phyloP scores from a whole-genome alignment of 2,113 vertebrate genomes.

The Ameiurus melas region DNA sequence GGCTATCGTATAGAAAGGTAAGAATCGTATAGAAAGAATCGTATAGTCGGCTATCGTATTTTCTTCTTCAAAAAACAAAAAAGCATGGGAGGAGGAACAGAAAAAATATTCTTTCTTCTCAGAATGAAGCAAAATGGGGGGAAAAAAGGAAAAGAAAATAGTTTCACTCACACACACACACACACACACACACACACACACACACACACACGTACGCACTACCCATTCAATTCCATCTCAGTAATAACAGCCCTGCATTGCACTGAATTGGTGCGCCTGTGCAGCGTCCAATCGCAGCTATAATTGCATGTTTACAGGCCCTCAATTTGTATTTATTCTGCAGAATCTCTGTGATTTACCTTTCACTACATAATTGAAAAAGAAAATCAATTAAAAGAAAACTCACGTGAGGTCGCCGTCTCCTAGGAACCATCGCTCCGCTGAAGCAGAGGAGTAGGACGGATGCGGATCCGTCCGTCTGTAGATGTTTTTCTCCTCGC shows the following conservation, averaged over 20 bases:
- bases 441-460: constrained; percentile 32
- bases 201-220: constrained; percentile 59
- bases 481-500: neutral
- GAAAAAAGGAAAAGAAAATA: neutral
- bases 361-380: constrained; percentile 69
- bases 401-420: constrained; percentile 51
- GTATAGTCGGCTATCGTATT: neutral
- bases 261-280: constrained; percentile 55
- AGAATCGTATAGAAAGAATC: too few relatives aligned
- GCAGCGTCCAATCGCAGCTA: constrained; percentile 44
- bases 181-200: constrained; percentile 49
- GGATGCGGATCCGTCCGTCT: neutral
- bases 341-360: constrained; percentile 66
- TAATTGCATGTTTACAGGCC: constrained; percentile 64
- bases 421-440: constrained; percentile 32
- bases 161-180: neutral
- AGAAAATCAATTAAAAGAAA: constrained; percentile 63
- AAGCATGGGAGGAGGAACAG: neutral
- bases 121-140: neutral
- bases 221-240: constrained; percentile 56
- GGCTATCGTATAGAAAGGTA: neutral
- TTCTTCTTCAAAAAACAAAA: neutral
- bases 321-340: constrained; percentile 65
- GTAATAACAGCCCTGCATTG: constrained; percentile 64
- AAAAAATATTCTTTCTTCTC: neutral